Conservation (phyloP, 2,888 invertebrate genomes). For the Tricholauxania praeusta region DNA sequence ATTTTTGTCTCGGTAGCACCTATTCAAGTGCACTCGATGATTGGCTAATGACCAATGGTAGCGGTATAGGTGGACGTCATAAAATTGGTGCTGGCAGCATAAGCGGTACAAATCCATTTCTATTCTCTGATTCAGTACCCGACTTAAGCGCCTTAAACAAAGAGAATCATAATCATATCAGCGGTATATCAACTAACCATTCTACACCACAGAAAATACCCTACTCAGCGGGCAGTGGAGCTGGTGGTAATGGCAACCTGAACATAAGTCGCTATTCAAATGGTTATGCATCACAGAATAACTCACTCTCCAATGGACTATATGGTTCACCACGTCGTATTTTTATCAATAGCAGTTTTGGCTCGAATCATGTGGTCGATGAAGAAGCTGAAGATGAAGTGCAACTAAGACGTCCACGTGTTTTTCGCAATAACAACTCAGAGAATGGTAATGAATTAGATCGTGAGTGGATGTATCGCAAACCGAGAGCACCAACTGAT, state of each 20-base stretch:
- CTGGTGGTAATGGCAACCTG: slow-evolving; percentile 48
- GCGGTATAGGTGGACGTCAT: slow-evolving; percentile 68
- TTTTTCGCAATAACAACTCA: slow-evolving; percentile 58
- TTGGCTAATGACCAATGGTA: slow-evolving; percentile 69
- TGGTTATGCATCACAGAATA: slow-evolving; percentile 63
- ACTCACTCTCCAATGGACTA: slow-evolving; percentile 62
- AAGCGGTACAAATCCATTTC: slow-evolving; percentile 65
- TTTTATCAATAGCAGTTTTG: slow-evolving; percentile 65
- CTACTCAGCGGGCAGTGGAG: slow-evolving; percentile 49
- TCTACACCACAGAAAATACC: slow-evolving; percentile 67
- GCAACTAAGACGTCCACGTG: slow-evolving; percentile 62
- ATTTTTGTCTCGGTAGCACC: slow-evolving; percentile 67
- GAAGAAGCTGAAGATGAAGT: slow-evolving; percentile 67
- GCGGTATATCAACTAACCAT: slow-evolving; percentile 66
- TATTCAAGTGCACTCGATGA: slow-evolving; percentile 71
- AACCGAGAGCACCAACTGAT: slow-evolving; percentile 66
- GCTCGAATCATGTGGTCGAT: slow-evolving; percentile 65
- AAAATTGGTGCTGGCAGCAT: slow-evolving; percentile 64
- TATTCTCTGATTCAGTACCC: slow-evolving; percentile 67
- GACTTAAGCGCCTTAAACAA: slow-evolving; percentile 66
- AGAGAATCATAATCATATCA: slow-evolving; percentile 64
- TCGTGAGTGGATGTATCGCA: slow-evolving; percentile 66
- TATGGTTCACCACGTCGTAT: slow-evolving; percentile 66
- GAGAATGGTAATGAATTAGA: slow-evolving; percentile 66
- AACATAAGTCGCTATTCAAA: slow-evolving; percentile 64